Evolutionary conservation across 2,888 invertebrate genomes (phyloP), one percentile per base, ranked within the genome.

Genomic region (Lithophane leautieri): DNA sequence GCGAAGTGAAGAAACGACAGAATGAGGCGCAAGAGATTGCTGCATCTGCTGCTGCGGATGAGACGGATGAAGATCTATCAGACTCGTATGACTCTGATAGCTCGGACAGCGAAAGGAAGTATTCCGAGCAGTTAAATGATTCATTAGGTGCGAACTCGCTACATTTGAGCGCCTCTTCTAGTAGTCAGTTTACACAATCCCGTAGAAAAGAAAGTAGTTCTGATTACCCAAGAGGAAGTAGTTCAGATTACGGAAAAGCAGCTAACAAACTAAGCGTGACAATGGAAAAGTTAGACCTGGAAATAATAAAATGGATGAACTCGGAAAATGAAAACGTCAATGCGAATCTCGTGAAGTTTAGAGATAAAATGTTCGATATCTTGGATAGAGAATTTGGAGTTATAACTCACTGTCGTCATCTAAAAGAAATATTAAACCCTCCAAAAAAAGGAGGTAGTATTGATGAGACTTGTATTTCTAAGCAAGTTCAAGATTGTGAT

Each of bases 241-340:
- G n/a, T 61, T 52, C 52, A 19, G 70, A 81, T 73, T 77, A 82
- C 16, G 70, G 56, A 34, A 84, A 84, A 72, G 89, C 82, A 34
- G 77, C 91, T 61, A 84, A 90, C 34, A 90, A 88, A 76, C 68
- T 94, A 4, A 75, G 81, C 0, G 79, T 85, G 2, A 87, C 85
- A 60, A 62, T 93, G 28, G 90, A 92, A 75, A 87, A 85, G 58
- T 82, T 93, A 9, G 92, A 94, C 63, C 52, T 90, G 52, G 93
- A 92, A 89, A 90, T 92, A 4, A 88, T 91, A 8, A 88, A 89
- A 76, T 93, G 93, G 94, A 88, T 93, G 4, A 90, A 89, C 8
- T 89, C 88, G 14, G 86, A 88, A 2, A 86, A 87, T n/a, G 87
- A 89, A 28, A 84, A 88, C 28, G 67, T 79, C 0, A 78, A 83